Conservation (phyloP, 2,113 vertebrate species). For the Lucifuga dentata region DNA sequence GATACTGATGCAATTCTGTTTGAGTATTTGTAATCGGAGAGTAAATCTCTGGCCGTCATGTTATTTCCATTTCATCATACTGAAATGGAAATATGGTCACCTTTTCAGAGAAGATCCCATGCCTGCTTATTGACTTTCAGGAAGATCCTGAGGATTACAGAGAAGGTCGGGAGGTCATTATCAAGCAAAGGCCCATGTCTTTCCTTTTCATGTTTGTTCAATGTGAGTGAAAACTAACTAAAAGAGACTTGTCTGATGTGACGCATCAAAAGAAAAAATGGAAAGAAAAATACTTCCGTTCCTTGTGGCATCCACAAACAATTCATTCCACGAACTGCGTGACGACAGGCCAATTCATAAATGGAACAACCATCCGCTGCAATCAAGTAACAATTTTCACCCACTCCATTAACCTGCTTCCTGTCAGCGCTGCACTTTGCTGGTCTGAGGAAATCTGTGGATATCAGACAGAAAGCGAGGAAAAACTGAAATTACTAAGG, state of each 20-base stretch:
- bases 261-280: conserved; percentile 38
- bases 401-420: conserved; percentile 61
- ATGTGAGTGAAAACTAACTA: neutral
- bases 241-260: conserved; percentile 13
- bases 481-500: neutral
- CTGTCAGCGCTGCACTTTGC: conserved; percentile 15
- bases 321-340: conserved; percentile 57
- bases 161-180: conserved; percentile 30
- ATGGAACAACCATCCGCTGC: conserved; percentile 34
- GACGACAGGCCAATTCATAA: conserved; percentile 58
- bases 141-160: conserved; percentile 23
- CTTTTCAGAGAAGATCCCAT: conserved; percentile 30
- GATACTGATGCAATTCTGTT: conserved; percentile 1
- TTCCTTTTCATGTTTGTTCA: conserved; percentile 11
- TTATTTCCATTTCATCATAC: conserved; percentile 15
- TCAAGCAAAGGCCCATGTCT: neutral
- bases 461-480: conserved; percentile 13
- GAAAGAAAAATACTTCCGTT: conserved; percentile 43
- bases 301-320: conserved; percentile 46
- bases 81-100: conserved; percentile 12
- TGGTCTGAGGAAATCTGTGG: neutral
- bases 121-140: conserved; percentile 6
- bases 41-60: neutral
- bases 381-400: conserved; percentile 69
- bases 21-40: neutral